A percentile compares a stretch with the other conserved stretches of the same genome.
Evolutionary conservation across 2,888 invertebrate genomes (phyloP).

Genomic region (Drosophila affinis): DNA sequence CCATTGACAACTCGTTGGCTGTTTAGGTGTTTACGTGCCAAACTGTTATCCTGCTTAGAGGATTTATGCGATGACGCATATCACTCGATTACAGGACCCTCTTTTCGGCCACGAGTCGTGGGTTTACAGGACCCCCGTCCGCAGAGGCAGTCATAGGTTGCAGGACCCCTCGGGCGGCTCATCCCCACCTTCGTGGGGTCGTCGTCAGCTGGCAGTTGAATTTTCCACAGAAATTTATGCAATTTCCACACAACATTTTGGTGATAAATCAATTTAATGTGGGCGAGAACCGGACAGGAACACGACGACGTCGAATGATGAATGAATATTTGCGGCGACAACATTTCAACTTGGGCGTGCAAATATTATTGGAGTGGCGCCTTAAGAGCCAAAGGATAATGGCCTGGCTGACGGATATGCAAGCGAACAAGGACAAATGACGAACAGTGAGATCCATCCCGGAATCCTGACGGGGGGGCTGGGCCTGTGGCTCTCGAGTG

Average conservation of each 20-base stretch:
- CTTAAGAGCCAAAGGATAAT: constrained; percentile 55
- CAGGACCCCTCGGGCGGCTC: background rate
- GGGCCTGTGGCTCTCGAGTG: background rate
- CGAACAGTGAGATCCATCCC: constrained; percentile 3
- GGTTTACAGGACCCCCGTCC: constrained; percentile 12
- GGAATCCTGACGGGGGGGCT: background rate
- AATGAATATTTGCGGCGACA: constrained; percentile 67
- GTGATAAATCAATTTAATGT: constrained; percentile 67
- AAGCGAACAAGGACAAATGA: constrained; percentile 25
- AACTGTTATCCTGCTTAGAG: constrained; percentile 63
- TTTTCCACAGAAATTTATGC: constrained; percentile 60
- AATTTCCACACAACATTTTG: constrained; percentile 49
- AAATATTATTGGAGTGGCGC: constrained; percentile 66
- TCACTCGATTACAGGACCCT: constrained; percentile 40
- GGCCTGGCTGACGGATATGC: constrained; percentile 50
- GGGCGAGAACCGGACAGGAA: constrained; percentile 20
- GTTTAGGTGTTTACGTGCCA: constrained; percentile 72
- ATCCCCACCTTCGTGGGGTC: constrained; percentile 13
- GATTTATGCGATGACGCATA: constrained; percentile 48
- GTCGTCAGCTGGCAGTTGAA: constrained; percentile 26
- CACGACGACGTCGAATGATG: constrained; percentile 54
- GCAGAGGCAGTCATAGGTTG: background rate
- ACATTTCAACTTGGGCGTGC: constrained; percentile 61
- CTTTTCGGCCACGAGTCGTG: background rate
- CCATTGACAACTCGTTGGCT: constrained; percentile 54